Evolutionary conservation across 2,113 vertebrate genomes (phyloP).

Genomic region (Atrichornis clamosus): DNA sequence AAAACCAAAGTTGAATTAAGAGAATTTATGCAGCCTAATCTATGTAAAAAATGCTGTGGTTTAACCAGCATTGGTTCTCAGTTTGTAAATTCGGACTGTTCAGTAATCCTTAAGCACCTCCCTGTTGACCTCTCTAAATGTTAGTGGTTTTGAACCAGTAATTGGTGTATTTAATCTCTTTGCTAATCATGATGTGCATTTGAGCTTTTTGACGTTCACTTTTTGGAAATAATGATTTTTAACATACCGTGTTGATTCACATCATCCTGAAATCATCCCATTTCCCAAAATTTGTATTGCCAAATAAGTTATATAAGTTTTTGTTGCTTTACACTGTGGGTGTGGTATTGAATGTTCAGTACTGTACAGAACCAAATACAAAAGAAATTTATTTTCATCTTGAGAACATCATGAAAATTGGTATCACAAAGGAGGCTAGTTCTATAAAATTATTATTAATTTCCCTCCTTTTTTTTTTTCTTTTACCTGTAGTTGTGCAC

Average conservation of each 20-base stretch:
- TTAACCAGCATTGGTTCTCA: neutral
- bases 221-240: neutral
- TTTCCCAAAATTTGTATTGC: neutral
- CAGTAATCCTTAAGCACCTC: neutral
- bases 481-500: neutral
- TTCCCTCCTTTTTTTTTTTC: neutral
- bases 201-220: neutral
- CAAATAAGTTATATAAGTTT: neutral
- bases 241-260: neutral
- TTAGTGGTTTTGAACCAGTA: neutral
- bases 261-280: neutral
- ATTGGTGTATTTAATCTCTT: neutral
- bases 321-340: neutral
- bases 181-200: neutral
- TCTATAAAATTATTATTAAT: neutral
- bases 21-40: neutral
- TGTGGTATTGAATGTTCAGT: neutral
- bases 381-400: neutral
- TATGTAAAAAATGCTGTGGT: neutral
- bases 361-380: neutral
- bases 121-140: neutral
- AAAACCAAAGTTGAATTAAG: neutral
- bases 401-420: neutral
- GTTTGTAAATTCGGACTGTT: neutral
- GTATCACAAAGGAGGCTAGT: neutral